These are phyloP conservation scores for Theocolax elegans DNA, from an alignment of 1,140 invertebrate genomes.

Conservation along the genomic window DNA sequence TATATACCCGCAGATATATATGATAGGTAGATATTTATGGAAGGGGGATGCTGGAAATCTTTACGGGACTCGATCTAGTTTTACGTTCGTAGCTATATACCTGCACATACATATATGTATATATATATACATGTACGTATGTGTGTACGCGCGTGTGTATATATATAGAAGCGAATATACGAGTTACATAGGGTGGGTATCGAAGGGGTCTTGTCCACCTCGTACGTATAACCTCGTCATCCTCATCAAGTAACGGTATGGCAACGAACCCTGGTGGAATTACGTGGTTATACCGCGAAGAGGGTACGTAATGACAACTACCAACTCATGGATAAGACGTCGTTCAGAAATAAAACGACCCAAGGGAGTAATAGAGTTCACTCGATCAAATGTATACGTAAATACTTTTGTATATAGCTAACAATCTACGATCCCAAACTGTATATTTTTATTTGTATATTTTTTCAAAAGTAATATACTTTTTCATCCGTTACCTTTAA, in stretches of 20 bases:
- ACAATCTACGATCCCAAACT: too few species aligned
- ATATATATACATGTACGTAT: background rate
- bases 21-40: too few species aligned
- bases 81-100: background rate
- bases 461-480: too few species aligned
- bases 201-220: background rate
- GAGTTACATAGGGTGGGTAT: too few species aligned
- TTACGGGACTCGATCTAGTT: background rate
- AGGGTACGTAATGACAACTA: slow-evolving; percentile 42
- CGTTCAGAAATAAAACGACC: slow-evolving; percentile 53
- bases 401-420: too few species aligned
- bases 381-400: background rate
- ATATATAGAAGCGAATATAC: background rate
- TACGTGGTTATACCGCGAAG: background rate
- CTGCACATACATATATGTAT: background rate
- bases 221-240: background rate
- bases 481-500: too few species aligned
- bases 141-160: background rate
- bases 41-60: background rate
- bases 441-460: too few species aligned
- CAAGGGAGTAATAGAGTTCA: slow-evolving; percentile 45
- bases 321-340: slow-evolving; percentile 51
- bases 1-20: too few species aligned
- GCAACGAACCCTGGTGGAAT: background rate
- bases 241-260: background rate